Evolutionary conservation across 2,888 invertebrate species (phyloP), one percentile per base, ranked within the genome.

Genomic region (Drosophila suboccidentalis): DNA sequence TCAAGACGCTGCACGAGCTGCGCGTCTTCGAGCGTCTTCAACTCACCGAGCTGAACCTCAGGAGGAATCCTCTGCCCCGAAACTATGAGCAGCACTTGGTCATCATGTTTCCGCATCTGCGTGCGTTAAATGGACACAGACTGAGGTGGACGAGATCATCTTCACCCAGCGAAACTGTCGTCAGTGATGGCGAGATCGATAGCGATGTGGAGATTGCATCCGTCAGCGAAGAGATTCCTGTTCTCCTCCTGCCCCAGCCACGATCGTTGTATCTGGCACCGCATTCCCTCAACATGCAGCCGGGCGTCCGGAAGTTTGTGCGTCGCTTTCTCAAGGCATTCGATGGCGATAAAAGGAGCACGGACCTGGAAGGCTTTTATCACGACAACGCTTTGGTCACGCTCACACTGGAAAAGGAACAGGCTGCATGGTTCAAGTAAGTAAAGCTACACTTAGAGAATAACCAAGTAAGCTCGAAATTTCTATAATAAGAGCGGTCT

Each of bases 121-220:
- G 15, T 6, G 44, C n/a, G 2, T 44, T 76, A 0, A 79, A 76
- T 22, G 75, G 55, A 0, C 49, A 38, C 0, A 9, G 39, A 6
- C 19, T 78, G 4, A n/a, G 11, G 3, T 22, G 38, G 13, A 22
- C 1, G 1, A 9, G n/a, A 19, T 53, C 61, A 39, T 17, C 19
- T 13, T 3, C 17, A 1, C 3, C 15, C n/a, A 11, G 1, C 4
- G 19, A 10, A 26, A 17, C 19, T 29, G 41, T 32, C 3, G 43
- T 34, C 41, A 53, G 44, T 19, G 63, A 63, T n/a, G 58, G 15
- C 3, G 71, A 49, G 6, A 29, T 9, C n/a, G 74, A 78, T 1
- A 58, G 66, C 41, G 78, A 73, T 15, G 58, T 78, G n/a, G 39
- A 75, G 43, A n/a, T 72, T n/a, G 64, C 60, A 15, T 77, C 72